These are phyloP conservation scores for Pipistrellus pygmaeus DNA, from an alignment of 2,797 vertebrate genomes.

Conservation along the genomic window DNA sequence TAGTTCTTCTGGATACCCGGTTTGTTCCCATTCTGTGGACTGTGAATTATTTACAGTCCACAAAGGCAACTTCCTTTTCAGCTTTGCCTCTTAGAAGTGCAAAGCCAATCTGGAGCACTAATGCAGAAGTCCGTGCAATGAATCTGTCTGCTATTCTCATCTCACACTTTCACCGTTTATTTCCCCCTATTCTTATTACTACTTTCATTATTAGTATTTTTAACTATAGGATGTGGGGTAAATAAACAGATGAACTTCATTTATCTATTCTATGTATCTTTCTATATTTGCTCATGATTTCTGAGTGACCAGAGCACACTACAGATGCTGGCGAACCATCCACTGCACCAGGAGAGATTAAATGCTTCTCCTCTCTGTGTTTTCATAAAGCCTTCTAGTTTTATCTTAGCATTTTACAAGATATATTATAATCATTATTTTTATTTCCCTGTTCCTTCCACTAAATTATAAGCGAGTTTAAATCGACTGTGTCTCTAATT, in stretches of 20 bases:
- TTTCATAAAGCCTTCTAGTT: neutral
- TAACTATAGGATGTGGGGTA: neutral
- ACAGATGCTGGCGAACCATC: neutral
- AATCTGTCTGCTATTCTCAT: neutral
- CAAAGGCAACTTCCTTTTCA: constrained; percentile 32
- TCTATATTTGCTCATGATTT: neutral
- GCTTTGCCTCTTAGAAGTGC: neutral
- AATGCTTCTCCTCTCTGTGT: neutral
- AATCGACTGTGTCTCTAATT: neutral
- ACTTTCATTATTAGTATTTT: constrained; percentile 9
- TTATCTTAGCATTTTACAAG: constrained; percentile 51
- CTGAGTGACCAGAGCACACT: neutral
- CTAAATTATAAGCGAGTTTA: constrained; percentile 58
- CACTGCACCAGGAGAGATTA: neutral
- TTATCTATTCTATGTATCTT: neutral
- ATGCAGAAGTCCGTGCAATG: neutral
- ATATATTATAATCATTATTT: constrained; percentile 9
- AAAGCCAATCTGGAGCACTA: neutral
- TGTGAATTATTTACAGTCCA: neutral
- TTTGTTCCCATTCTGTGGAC: neutral
- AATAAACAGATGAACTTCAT: neutral
- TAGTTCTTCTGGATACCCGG: neutral
- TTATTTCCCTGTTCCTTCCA: neutral
- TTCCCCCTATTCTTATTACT: neutral
- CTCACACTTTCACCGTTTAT: neutral